phyloP scores from a whole-genome alignment of 2,113 vertebrate genomes.

The Sturnus vulgaris region DNA sequence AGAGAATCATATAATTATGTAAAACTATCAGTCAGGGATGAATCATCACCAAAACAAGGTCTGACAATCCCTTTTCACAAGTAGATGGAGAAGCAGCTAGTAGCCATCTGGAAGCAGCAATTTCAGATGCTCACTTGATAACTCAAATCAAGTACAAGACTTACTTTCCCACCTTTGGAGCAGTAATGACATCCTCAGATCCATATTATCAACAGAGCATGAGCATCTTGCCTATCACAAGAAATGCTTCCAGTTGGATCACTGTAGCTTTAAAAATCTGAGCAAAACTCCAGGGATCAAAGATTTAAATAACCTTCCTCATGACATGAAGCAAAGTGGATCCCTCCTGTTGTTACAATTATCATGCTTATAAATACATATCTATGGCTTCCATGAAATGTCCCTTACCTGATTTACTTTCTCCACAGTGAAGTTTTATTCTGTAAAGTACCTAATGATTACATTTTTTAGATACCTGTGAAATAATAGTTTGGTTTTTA shows the following conservation, averaged over 20 bases:
- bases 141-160: not conserved
- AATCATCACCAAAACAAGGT: slow-evolving; percentile 39
- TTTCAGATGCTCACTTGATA: slow-evolving; percentile 7
- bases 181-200: not conserved
- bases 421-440: not conserved
- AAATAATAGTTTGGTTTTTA: not conserved
- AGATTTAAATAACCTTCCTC: not conserved
- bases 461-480: not conserved
- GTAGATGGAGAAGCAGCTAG: not conserved
- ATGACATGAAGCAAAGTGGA: not conserved
- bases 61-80: slow-evolving; percentile 37
- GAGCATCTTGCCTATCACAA: not conserved
- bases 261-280: not conserved
- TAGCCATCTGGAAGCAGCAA: slow-evolving; percentile 18
- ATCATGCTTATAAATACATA: not conserved
- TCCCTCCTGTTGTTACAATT: not conserved
- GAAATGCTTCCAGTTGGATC: not conserved
- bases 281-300: not conserved
- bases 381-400: not conserved
- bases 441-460: not conserved
- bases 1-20: slow-evolving; percentile 10
- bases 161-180: not conserved
- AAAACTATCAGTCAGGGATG: slow-evolving; percentile 16
- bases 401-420: not conserved
- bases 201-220: not conserved